A percentile compares a stretch with the other conserved stretches of the same genome.
phyloP scores from a whole-genome alignment of 2,113 vertebrate species.

The Cygnus buccinator region DNA sequence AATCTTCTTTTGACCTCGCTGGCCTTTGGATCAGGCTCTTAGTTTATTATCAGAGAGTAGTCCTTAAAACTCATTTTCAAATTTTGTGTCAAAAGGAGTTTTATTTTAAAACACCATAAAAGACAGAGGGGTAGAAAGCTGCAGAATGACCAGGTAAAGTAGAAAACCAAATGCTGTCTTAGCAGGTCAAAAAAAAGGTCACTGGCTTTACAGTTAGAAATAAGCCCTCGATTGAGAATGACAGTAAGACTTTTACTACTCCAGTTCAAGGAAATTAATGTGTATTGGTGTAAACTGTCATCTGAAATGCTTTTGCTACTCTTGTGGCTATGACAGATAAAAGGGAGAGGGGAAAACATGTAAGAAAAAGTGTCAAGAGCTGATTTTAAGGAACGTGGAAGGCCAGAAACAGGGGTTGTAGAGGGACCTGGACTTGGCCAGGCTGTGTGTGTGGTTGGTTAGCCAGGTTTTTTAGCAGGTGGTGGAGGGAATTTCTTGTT shows the following conservation, averaged over 20 bases:
- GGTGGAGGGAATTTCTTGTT: not conserved
- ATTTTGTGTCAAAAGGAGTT: not conserved
- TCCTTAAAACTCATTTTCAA: not conserved
- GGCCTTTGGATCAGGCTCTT: not conserved
- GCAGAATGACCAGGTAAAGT: not conserved
- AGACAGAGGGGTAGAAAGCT: not conserved
- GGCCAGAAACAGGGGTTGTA: not conserved
- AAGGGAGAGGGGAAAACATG: not conserved
- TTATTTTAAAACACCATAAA: not conserved
- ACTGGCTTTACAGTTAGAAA: slow-evolving; percentile 13
- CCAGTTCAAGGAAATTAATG: not conserved
- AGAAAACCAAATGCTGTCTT: slow-evolving; percentile 32
- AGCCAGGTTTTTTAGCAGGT: not conserved
- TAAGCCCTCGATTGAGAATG: slow-evolving; percentile 21
- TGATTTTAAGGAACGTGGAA: not conserved
- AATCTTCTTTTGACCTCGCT: not conserved
- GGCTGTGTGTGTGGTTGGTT: not conserved
- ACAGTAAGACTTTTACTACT: not conserved
- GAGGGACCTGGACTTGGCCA: not conserved
- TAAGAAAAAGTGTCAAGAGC: not conserved
- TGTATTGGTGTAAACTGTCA: not conserved
- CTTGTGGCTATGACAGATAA: not conserved
- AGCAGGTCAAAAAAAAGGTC: slow-evolving; percentile 31
- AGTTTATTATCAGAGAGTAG: not conserved
- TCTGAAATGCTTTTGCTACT: not conserved